A percentile compares a stretch with the other conserved stretches of the same genome.
These are phyloP conservation scores for Pseudeuparius sepicola DNA, from an alignment of 2,888 invertebrate species.

Conservation along the genomic window DNA sequence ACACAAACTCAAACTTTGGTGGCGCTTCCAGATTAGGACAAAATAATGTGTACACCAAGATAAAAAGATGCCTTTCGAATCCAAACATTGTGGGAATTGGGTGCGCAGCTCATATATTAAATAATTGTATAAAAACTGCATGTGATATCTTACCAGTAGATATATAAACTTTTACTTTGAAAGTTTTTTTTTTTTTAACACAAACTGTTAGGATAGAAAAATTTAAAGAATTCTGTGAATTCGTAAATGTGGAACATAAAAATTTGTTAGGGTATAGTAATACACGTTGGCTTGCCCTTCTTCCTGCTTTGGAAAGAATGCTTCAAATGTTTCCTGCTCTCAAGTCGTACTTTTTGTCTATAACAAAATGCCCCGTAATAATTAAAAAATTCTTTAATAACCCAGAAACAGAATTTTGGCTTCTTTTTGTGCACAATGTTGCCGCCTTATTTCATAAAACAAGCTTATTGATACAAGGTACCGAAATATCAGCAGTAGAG, in stretches of 20 bases:
- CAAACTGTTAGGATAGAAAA: slow-evolving; percentile 30
- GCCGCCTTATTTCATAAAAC: too few relatives aligned
- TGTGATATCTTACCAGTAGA: slow-evolving; percentile 30
- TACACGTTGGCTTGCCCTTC: slow-evolving; percentile 13
- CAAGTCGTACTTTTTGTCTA: slow-evolving; percentile 14
- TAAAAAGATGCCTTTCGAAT: slow-evolving; percentile 18
- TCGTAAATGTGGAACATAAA: slow-evolving; percentile 20
- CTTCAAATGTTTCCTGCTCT: slow-evolving; percentile 7
- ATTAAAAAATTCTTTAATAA: background rate
- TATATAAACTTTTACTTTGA: slow-evolving; percentile 27
- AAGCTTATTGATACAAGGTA: too few relatives aligned
- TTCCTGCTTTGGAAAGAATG: slow-evolving; percentile 14
- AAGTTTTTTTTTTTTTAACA: slow-evolving; percentile 33
- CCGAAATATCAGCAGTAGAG: too few relatives aligned
- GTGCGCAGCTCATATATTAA: slow-evolving; percentile 31
- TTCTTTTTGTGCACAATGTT: background rate
- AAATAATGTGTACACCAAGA: slow-evolving; percentile 20
- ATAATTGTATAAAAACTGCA: slow-evolving; percentile 29
- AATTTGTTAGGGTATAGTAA: slow-evolving; percentile 14
- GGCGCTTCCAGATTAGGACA: slow-evolving; percentile 13
- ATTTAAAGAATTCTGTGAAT: slow-evolving; percentile 31
- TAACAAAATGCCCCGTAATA: slow-evolving; percentile 11
- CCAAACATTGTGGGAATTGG: slow-evolving; percentile 23
- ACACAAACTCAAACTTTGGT: slow-evolving; percentile 20
- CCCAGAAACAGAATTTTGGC: background rate